These are phyloP conservation scores for Stenchaetothrips biformis DNA, from an alignment of 2,888 invertebrate species.

Conservation along the genomic window DNA sequence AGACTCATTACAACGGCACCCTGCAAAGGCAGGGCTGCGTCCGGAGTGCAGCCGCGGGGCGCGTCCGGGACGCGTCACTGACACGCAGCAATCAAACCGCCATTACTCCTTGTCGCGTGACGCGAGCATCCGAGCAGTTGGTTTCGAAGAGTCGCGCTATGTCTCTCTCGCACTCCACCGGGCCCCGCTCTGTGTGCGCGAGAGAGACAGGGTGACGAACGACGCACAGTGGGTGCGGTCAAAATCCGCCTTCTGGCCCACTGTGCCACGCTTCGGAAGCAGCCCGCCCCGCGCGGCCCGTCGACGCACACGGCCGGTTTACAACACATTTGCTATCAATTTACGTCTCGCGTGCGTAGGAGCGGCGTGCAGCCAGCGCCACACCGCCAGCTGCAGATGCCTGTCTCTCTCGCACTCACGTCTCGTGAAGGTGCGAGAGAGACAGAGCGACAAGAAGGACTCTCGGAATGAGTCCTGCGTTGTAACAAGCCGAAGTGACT, in stretches of 20 bases:
- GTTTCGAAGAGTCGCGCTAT: not conserved
- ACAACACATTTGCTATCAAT: slow-evolving; percentile 24
- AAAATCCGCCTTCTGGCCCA: too few relatives aligned
- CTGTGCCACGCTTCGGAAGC: too few relatives aligned
- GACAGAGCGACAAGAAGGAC: too few relatives aligned
- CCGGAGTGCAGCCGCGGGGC: too few relatives aligned
- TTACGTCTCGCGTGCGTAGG: not conserved
- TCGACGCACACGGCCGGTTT: not conserved
- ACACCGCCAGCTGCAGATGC: not conserved
- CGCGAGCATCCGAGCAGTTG: not conserved
- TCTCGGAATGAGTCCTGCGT: too few relatives aligned
- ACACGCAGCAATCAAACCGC: not conserved
- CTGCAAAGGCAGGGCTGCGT: not conserved
- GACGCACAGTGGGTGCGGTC: too few relatives aligned
- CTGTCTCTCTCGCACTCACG: too few relatives aligned
- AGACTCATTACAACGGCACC: not conserved
- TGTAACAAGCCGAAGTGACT: too few relatives aligned
- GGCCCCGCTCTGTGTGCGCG: too few relatives aligned
- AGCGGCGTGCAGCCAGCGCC: not conserved
- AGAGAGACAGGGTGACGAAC: too few relatives aligned
- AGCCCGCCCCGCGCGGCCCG: not conserved
- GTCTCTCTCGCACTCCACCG: too few relatives aligned
- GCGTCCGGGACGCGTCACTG: not conserved
- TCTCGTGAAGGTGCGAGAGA: too few relatives aligned
- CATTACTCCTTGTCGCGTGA: not conserved